These are phyloP conservation scores for Eupithecia tripunctaria DNA, from an alignment of 2,888 invertebrate species.

Conservation along the genomic window DNA sequence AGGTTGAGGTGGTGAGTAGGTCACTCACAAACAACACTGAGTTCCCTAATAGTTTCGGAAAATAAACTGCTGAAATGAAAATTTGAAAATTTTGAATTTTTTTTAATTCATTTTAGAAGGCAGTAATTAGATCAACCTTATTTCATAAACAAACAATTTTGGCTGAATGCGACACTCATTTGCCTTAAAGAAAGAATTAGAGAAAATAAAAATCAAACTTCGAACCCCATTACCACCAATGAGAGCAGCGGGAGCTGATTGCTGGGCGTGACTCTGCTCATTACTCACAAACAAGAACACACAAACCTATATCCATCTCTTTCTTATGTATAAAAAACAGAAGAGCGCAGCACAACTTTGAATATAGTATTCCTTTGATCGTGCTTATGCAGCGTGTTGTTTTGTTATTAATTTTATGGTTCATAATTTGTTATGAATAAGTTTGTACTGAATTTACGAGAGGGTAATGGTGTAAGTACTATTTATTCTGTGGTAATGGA, in stretches of 20 bases:
- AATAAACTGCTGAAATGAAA: not conserved
- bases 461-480: conserved; percentile 48
- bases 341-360: conserved; percentile 53
- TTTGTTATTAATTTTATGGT: conserved; percentile 77
- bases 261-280: conserved; percentile 77
- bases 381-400: conserved; percentile 63
- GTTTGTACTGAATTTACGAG: conserved; percentile 73
- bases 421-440: conserved; percentile 76
- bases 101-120: not conserved
- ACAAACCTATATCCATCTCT: conserved; percentile 51
- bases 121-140: conserved; percentile 32
- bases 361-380: conserved; percentile 62
- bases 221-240: conserved; percentile 76
- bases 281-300: conserved; percentile 66
- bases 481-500: conserved; percentile 59
- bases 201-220: conserved; percentile 73
- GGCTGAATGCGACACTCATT: conserved; percentile 56
- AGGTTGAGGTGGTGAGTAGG: too few relatives aligned
- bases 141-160: conserved; percentile 51
- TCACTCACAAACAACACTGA: too few relatives aligned
- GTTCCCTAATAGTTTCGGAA: not conserved
- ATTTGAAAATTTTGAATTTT: not conserved
- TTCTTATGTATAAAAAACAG: conserved; percentile 43
- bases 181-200: conserved; percentile 69
- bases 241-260: conserved; percentile 67